phyloP scores from a whole-genome alignment of 1,140 invertebrate genomes.

The Tetramorium simillimum region DNA sequence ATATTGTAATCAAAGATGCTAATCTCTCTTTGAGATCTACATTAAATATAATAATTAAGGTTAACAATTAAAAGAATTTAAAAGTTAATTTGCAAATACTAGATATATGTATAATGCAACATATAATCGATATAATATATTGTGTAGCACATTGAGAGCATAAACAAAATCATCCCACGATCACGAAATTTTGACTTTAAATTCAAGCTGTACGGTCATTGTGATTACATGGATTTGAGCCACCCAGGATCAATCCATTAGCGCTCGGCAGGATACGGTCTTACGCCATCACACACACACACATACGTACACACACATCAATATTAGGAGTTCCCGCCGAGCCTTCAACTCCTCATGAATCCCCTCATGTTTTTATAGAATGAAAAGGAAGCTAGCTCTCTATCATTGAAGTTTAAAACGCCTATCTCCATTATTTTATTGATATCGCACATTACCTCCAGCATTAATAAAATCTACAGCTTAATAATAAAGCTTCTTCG shows the following conservation, averaged over 20 bases:
- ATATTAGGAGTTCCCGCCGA: slow-evolving; percentile 70
- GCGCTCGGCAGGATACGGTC: slow-evolving; percentile 70
- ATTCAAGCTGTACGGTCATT: slow-evolving; percentile 44
- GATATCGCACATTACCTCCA: neutral
- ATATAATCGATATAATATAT: neutral
- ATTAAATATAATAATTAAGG: no score
- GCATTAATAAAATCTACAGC: neutral
- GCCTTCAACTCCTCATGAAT: slow-evolving; percentile 40
- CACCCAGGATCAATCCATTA: slow-evolving; percentile 77
- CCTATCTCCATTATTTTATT: neutral
- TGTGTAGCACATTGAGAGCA: neutral
- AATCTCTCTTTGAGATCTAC: no score
- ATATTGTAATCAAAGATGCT: no score
- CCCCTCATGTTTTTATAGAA: slow-evolving; percentile 15
- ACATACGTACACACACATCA: slow-evolving; percentile 63
- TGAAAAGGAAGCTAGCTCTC: slow-evolving; percentile 13
- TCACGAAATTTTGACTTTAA: slow-evolving; percentile 26
- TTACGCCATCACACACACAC: slow-evolving; percentile 47
- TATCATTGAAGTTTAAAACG: neutral
- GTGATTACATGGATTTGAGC: slow-evolving; percentile 64
- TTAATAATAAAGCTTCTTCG: neutral
- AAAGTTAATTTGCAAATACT: neutral
- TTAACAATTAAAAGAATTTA: neutral
- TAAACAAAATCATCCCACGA: neutral
- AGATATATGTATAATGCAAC: neutral